phyloP scores from a whole-genome alignment of 2,888 invertebrate genomes.

The Artemia sinica region DNA sequence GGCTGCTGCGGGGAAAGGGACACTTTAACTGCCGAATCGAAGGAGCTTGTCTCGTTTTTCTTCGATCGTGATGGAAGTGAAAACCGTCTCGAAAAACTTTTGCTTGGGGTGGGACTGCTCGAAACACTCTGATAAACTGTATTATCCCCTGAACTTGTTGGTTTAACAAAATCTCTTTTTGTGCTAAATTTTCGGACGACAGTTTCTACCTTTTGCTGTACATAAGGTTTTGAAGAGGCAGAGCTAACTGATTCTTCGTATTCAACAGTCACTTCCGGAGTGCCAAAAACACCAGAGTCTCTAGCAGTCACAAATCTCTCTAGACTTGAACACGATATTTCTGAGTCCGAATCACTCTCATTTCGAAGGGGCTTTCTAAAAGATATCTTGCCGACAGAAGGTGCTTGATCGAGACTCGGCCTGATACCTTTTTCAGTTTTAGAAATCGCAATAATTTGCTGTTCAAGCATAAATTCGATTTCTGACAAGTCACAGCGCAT shows the following conservation, averaged over 20 bases:
- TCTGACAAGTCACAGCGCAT: background rate
- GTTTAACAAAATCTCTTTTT: background rate
- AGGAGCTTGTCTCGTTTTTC: background rate
- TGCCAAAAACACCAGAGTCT: background rate
- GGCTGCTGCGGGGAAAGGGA: background rate
- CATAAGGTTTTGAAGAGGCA: background rate
- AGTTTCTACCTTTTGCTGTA: slow-evolving; percentile 6
- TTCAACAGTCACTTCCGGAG: background rate
- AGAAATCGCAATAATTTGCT: background rate
- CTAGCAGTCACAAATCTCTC: background rate
- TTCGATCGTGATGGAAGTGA: background rate
- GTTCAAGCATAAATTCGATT: background rate
- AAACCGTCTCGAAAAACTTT: slow-evolving; percentile 1
- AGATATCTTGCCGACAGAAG: background rate
- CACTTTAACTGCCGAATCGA: background rate
- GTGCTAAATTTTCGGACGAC: background rate
- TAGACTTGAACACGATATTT: background rate
- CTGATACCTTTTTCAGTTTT: background rate
- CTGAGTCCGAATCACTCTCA: background rate
- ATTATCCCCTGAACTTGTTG: background rate
- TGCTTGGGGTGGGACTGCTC: background rate
- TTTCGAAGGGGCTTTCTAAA: background rate
- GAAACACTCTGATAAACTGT: slow-evolving; percentile 1
- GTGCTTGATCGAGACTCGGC: background rate
- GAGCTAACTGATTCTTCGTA: background rate